Evolutionary conservation across 2,113 vertebrate genomes (phyloP), one percentile per base, ranked within the genome.

Genomic region (Melanostigma gelatinosum): DNA sequence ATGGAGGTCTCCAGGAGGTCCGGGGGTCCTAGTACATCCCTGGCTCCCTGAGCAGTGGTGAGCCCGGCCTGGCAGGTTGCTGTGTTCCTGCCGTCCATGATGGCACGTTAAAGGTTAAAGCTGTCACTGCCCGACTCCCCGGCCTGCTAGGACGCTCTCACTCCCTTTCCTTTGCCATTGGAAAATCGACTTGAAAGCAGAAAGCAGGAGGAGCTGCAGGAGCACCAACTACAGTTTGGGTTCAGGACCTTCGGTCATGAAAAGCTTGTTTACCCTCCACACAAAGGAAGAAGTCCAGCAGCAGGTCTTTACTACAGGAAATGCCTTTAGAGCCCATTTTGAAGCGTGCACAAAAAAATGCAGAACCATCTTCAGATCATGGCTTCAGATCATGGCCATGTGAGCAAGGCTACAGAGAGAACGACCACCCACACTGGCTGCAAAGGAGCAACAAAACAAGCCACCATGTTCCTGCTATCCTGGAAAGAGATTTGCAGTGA

Each of bases 81-180:
- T 75, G 79, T 15, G 46, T 69, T 29, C 54, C 75, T 82, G 68
- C 64, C 72, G 15, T 84, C 74, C 71, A 48, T 73, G 48, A 71
- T 57, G 86, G 80, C 72, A 83, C 36, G 66, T 66, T 80, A 90
- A 83, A 88, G 86, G 89, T 90, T 67, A 73, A 77, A 68, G 79
- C 79, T 57, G 84, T 78, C 82, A 50, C 71, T 1, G 55, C 4
- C 42, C n/a, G 54, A 3, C 7, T 46, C 60, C 75, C 61, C n/a
- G 8, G 2, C 46, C 70, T 3, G 62, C 65, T 34, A 22, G 20
- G 40, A 72, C 65, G 0, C 34, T 13, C 55, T 76, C 62, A 10
- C 54, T 13, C 11, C 8, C 36, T 29, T 61, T 50, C 20, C 1
- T 1, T 0, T 46, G 62, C 61, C 8, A 38, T 9, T 16, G 82